Percentiles rank a stretch among this genome's conserved stretches.
Conservation (phyloP, 2,888 invertebrate species). For the Synanthedon vespiformis region DNA sequence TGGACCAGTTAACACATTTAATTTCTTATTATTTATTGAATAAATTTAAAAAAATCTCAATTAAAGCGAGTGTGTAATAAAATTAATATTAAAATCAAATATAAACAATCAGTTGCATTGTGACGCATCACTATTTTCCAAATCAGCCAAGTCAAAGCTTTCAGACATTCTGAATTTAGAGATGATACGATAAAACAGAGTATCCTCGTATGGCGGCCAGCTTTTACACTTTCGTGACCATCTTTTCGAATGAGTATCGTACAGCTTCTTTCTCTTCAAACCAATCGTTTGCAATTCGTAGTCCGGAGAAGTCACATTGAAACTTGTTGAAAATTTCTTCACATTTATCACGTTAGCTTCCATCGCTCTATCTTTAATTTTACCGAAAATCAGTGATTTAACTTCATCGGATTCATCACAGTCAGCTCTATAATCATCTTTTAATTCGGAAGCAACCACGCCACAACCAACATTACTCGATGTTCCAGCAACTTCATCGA, state of each 20-base stretch:
- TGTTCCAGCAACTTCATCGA: conserved; percentile 5
- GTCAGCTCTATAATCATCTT: background rate
- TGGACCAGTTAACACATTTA: no score
- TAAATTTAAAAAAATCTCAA: no score
- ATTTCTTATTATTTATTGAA: no score
- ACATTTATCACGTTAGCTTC: conserved; percentile 6
- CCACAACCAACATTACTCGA: conserved; percentile 17
- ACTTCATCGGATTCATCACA: background rate
- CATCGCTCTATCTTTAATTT: background rate
- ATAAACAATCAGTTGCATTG: no score
- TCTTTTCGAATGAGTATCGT: conserved; percentile 19
- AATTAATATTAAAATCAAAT: no score
- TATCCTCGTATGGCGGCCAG: conserved; percentile 58
- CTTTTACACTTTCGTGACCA: conserved; percentile 27
- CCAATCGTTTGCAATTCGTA: conserved; percentile 4
- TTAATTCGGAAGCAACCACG: conserved; percentile 15
- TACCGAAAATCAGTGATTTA: background rate
- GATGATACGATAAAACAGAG: conserved; percentile 47
- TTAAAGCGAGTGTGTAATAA: no score
- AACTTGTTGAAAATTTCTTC: background rate
- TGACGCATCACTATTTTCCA: conserved; percentile 14
- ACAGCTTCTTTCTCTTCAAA: conserved; percentile 24
- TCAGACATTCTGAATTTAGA: conserved; percentile 57
- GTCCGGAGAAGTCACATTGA: conserved; percentile 2
- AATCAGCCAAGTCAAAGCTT: conserved; percentile 52